Conservation (phyloP, 2,113 vertebrate genomes). For the Rhabdomys dilectus region DNA sequence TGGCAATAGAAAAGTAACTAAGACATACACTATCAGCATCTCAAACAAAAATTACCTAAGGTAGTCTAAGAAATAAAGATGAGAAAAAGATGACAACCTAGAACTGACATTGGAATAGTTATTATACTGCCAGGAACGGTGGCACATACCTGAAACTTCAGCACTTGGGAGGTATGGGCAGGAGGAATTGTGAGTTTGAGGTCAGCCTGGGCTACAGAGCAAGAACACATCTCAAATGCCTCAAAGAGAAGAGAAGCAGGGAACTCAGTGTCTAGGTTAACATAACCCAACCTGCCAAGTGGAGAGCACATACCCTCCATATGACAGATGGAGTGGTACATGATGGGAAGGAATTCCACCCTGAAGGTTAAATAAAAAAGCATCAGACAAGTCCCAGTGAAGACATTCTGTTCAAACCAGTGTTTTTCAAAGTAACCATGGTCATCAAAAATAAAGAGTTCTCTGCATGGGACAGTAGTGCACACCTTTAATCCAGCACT, state of each 20-base stretch:
- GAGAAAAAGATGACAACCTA: slow-evolving; percentile 5
- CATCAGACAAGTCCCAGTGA: background rate
- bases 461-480: background rate
- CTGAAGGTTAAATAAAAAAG: background rate
- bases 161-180: background rate
- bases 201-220: background rate
- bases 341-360: background rate
- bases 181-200: background rate
- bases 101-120: slow-evolving; percentile 19
- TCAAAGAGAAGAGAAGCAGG: background rate
- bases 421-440: background rate
- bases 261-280: background rate
- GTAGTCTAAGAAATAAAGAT: slow-evolving; percentile 5
- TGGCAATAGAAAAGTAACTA: background rate
- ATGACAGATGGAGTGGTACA: background rate
- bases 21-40: background rate
- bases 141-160: background rate
- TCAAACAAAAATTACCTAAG: background rate
- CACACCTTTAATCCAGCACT: too few relatives aligned
- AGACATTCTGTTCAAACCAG: background rate
- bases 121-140: background rate
- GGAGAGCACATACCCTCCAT: background rate
- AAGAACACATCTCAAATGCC: background rate
- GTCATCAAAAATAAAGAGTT: background rate
- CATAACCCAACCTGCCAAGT: background rate